Conservation (phyloP, 2,888 invertebrate species). For the Tachystola acroxantha region DNA sequence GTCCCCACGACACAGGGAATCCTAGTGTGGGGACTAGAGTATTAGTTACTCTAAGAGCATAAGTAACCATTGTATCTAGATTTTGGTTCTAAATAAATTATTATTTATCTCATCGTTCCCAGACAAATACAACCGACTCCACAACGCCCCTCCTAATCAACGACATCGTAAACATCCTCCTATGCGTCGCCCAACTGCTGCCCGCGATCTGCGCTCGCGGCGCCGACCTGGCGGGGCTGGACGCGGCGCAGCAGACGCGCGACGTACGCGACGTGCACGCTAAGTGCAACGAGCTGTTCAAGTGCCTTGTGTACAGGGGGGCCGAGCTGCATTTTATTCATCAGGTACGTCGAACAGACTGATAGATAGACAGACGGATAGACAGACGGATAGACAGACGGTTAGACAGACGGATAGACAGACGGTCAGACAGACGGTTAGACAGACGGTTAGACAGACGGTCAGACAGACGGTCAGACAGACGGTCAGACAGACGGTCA, state of each 20-base stretch:
- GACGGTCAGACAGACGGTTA: too few relatives aligned
- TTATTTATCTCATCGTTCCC: constrained; percentile 17
- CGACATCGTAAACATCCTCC: constrained; percentile 86
- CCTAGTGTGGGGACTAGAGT: not conserved
- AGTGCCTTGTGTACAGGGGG: constrained; percentile 85
- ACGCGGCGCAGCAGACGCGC: constrained; percentile 78
- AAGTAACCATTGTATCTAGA: too few relatives aligned
- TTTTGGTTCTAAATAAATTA: too few relatives aligned
- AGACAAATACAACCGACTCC: constrained; percentile 82
- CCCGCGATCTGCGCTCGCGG: constrained; percentile 83
- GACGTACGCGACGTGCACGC: constrained; percentile 89
- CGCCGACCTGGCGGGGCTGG: constrained; percentile 79
- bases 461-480: too few relatives aligned
- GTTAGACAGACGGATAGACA: too few relatives aligned
- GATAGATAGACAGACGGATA: too few relatives aligned
- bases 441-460: too few relatives aligned
- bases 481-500: too few relatives aligned
- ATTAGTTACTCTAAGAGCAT: not conserved
- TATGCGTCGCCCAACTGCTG: constrained; percentile 85
- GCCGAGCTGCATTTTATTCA: constrained; percentile 85
- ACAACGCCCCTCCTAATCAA: constrained; percentile 77
- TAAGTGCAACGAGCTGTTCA: constrained; percentile 88
- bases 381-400: too few relatives aligned
- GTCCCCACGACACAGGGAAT: too few relatives aligned
- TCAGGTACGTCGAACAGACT: too few relatives aligned